phyloP scores from a whole-genome alignment of 2,888 invertebrate genomes.

The Rhagophthalmus giganteus region DNA sequence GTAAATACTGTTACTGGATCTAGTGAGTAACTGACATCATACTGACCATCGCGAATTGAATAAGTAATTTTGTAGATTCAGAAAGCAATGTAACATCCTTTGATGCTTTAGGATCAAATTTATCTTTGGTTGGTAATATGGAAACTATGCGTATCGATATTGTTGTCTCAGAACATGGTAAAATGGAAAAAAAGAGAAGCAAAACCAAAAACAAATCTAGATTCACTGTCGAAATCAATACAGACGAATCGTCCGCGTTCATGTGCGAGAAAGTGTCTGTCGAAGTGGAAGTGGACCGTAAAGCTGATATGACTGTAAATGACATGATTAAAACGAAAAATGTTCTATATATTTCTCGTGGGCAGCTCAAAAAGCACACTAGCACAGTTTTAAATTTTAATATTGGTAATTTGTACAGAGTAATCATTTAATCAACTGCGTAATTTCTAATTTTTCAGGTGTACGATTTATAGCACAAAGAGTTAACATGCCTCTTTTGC shows the following conservation, averaged over 20 bases:
- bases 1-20: slow-evolving; percentile 52
- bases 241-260: slow-evolving; percentile 83
- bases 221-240: slow-evolving; percentile 46
- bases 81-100: slow-evolving; percentile 68
- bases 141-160: slow-evolving; percentile 91
- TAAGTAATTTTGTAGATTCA: slow-evolving; percentile 54
- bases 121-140: slow-evolving; percentile 81
- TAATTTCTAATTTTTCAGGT: too few relatives aligned
- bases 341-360: slow-evolving; percentile 82
- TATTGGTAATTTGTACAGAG: too few relatives aligned
- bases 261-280: slow-evolving; percentile 89
- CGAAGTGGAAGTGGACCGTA: slow-evolving; percentile 86
- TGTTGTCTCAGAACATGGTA: slow-evolving; percentile 85
- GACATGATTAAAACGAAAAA: slow-evolving; percentile 82
- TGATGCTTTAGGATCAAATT: slow-evolving; percentile 86
- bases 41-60: not conserved
- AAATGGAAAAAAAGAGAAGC: slow-evolving; percentile 64
- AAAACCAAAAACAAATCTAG: slow-evolving; percentile 53
- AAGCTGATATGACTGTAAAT: slow-evolving; percentile 86
- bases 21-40: slow-evolving; percentile 35
- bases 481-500: slow-evolving; percentile 93
- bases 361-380: slow-evolving; percentile 87
- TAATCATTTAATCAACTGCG: too few relatives aligned
- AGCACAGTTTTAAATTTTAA: slow-evolving; percentile 91
- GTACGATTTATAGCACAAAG: slow-evolving; percentile 91